Evolutionary conservation across 2,113 vertebrate species (phyloP).

Genomic region (Epinephelus lanceolatus): DNA sequence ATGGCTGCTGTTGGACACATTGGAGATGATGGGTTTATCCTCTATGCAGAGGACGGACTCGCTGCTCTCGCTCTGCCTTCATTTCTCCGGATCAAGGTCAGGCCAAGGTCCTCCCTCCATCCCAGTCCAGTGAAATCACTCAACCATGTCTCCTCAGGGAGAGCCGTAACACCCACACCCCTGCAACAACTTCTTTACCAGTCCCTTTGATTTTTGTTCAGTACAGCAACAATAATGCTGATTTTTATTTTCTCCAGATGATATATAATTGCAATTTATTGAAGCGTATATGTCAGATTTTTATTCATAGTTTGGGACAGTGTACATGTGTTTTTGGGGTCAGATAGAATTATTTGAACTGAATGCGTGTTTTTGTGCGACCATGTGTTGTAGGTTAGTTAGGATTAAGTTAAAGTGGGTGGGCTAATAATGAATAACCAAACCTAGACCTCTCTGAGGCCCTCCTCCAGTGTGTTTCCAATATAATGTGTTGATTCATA

Average conservation of each 20-base stretch:
- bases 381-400: constrained; percentile 55
- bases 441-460: constrained; percentile 64
- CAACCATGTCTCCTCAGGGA: constrained; percentile 74
- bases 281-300: constrained; percentile 52
- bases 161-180: constrained; percentile 48
- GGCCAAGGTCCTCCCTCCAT: constrained; percentile 50
- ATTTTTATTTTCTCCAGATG: constrained; percentile 23
- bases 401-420: constrained; percentile 61
- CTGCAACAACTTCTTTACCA: constrained; percentile 26
- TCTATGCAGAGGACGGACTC: constrained; percentile 61
- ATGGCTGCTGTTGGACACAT: constrained; percentile 53
- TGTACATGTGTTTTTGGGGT: constrained; percentile 52
- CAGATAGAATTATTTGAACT: constrained; percentile 31
- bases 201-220: constrained; percentile 27
- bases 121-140: constrained; percentile 66
- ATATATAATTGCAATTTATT: constrained; percentile 51
- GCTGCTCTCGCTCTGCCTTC: constrained; percentile 75
- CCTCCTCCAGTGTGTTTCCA: constrained; percentile 52
- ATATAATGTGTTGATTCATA: constrained; percentile 74
- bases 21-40: constrained; percentile 47
- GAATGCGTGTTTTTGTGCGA: constrained; percentile 62
- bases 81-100: constrained; percentile 63
- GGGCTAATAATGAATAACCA: constrained; percentile 67
- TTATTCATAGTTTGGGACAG: constrained; percentile 44
- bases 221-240: constrained; percentile 33